Percentiles rank a stretch among this genome's conserved stretches.
Conservation (phyloP, 2,888 invertebrate genomes). For the Microctonus aethiopoides region DNA sequence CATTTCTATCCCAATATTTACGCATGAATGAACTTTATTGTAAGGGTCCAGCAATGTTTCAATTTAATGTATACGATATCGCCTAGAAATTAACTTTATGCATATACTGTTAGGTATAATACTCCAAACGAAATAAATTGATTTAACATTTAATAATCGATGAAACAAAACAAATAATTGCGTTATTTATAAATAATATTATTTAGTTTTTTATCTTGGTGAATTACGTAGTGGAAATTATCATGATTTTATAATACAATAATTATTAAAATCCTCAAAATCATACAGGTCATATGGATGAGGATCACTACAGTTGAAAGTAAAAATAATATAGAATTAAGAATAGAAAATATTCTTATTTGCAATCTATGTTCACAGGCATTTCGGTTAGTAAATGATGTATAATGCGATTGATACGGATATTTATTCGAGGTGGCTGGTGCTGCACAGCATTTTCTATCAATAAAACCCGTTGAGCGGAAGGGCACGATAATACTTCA, state of each 20-base stretch:
- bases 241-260: too few species aligned
- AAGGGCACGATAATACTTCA: conserved; percentile 18
- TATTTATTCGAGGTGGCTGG: not conserved
- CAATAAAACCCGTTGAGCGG: conserved; percentile 14
- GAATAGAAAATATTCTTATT: not conserved
- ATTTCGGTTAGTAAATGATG: conserved; percentile 15
- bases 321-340: not conserved
- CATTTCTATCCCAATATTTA: conserved; percentile 17
- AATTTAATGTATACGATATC: not conserved
- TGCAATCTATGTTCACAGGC: not conserved
- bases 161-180: too few species aligned
- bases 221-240: too few species aligned
- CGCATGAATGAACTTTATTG: not conserved
- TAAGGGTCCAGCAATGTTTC: not conserved
- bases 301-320: not conserved
- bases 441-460: not conserved
- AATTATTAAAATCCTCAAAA: too few species aligned
- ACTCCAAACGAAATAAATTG: too few species aligned
- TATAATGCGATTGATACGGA: conserved; percentile 23
- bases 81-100: not conserved
- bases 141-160: too few species aligned
- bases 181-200: too few species aligned
- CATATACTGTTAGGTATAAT: too few species aligned
- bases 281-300: too few species aligned
- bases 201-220: too few species aligned